These are phyloP conservation scores for Cephus nigrinus DNA, from an alignment of 2,888 invertebrate genomes.

Conservation along the genomic window DNA sequence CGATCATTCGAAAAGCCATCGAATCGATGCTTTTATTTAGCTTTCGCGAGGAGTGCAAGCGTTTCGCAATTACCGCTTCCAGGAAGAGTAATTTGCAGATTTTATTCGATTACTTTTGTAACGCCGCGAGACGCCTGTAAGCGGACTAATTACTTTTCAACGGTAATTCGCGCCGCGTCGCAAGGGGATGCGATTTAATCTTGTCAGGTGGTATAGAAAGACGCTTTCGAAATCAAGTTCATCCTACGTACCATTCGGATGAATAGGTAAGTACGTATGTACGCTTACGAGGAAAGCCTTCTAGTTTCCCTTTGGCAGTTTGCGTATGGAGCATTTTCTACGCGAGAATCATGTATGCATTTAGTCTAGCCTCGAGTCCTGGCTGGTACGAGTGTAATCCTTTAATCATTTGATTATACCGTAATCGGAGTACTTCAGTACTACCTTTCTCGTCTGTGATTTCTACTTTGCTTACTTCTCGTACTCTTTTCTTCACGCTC, in stretches of 20 bases:
- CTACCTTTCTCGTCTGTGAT: not conserved
- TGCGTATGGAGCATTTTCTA: not conserved
- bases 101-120: conserved; percentile 46
- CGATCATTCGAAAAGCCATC: conserved; percentile 38
- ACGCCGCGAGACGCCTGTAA: conserved; percentile 38
- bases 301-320: not conserved
- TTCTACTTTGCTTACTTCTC: conserved; percentile 28
- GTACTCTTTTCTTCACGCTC: conserved; percentile 15
- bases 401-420: conserved; percentile 51
- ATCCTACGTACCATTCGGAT: not conserved
- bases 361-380: not conserved
- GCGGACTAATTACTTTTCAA: conserved; percentile 15
- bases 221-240: not conserved
- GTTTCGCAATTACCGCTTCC: conserved; percentile 39
- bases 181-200: not conserved
- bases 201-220: not conserved
- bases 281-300: not conserved
- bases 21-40: conserved; percentile 28
- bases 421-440: not conserved
- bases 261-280: not conserved
- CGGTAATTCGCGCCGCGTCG: not conserved
- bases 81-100: conserved; percentile 46
- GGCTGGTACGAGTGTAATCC: conserved; percentile 47
- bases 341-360: not conserved
- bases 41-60: conserved; percentile 37